Evolutionary conservation across 2,888 invertebrate genomes (phyloP), one percentile per base, ranked within the genome.

Genomic region (Diarsia rubi): DNA sequence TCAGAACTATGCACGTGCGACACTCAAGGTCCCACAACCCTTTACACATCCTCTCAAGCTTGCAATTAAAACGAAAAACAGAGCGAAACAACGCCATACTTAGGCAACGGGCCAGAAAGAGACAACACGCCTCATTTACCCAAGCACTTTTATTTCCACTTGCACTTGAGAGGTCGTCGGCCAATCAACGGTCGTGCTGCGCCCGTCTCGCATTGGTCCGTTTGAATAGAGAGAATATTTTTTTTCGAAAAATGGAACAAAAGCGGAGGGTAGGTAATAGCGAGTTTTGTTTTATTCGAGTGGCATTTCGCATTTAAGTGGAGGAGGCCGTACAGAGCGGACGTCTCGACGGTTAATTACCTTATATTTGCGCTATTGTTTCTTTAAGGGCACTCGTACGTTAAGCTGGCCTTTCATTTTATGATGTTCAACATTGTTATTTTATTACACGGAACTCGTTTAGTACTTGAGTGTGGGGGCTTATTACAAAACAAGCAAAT

Each of bases 51-150:
- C 96, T 95, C 96, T 95, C 93, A 91, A 91, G 93, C 93, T 93
- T 92, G 96, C 96, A 96, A 96, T 96, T 96, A 96, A 96, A 96
- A 96, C 95, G 95, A 95, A 96, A 96, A 95, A 94, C 93, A 87
- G 92, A 94, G 89, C 81, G 92, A 89, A 93, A 95, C 90, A 90
- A 84, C 90, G 75, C 86, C 88, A 94, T 89, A 84, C 84, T 83
- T 86, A 86, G 75, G 75, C 83, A 87, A 81, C 88, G 84, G 87
- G 93, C 86, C 87, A 82, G 92, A 96, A 92, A 90, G 92, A 91
- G 95, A 95, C 91, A 88, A 88, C 91, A 90, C 89, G 92, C 91
- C 95, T 95, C 96, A 96, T 96, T 96, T 96, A 94, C 92, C 92
- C 91, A 92, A 95, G 96, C 93, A 95, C 96, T 96, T 96, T 95